A percentile compares a stretch with the other conserved stretches of the same genome.
These are phyloP conservation scores for Phylloscopus trochilus DNA, from an alignment of 2,113 vertebrate species.

Conservation along the genomic window DNA sequence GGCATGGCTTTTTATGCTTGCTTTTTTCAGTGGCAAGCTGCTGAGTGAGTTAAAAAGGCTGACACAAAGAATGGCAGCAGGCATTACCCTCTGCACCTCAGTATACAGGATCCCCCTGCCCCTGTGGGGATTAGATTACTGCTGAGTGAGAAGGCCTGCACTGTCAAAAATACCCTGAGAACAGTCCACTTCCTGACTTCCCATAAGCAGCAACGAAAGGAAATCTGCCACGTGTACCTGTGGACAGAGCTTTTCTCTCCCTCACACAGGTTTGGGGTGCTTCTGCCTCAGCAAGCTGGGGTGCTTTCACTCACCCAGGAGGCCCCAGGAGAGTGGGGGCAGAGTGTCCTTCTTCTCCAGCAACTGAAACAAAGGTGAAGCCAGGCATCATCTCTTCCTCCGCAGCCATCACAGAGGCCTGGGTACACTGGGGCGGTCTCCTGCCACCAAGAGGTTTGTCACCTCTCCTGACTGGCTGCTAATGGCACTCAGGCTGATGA, in stretches of 20 bases:
- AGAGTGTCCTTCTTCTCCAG: background rate
- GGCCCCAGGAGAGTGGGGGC: background rate
- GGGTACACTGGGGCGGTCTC: background rate
- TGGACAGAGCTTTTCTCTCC: background rate
- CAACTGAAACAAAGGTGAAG: background rate
- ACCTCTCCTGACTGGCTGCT: fast-evolving
- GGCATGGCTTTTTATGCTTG: background rate
- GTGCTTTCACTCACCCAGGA: background rate
- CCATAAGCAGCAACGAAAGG: background rate
- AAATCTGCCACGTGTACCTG: background rate
- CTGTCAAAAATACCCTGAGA: background rate
- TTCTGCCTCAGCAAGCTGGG: fast-evolving
- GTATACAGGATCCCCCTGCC: background rate
- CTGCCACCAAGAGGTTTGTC: background rate
- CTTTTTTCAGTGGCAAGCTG: background rate
- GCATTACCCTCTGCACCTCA: background rate
- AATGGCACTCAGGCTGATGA: no score
- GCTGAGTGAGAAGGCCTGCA: background rate
- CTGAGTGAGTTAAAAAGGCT: background rate
- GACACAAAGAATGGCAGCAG: background rate
- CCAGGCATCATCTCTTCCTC: background rate
- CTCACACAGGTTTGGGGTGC: background rate
- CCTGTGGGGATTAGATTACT: background rate
- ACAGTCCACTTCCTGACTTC: background rate
- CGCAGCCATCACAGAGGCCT: background rate